Percentiles rank a stretch among this genome's conserved stretches.
phyloP scores from a whole-genome alignment of 1,140 invertebrate genomes.

The Scaptodrosophila lebanonensis region DNA sequence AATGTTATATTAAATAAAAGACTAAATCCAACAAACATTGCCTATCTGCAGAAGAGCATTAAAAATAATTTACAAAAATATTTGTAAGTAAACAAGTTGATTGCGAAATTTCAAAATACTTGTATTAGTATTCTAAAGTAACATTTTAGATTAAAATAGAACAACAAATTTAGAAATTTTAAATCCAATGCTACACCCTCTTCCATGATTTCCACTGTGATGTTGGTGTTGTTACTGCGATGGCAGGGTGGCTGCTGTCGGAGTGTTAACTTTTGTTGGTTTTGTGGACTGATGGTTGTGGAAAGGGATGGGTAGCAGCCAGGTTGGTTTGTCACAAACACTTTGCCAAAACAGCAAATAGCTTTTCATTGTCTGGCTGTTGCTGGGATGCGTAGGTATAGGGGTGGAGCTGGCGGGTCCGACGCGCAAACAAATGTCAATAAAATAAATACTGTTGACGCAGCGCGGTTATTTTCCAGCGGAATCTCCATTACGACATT shows the following conservation, averaged over 20 bases:
- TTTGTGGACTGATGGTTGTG: slow-evolving; percentile 12
- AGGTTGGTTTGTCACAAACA: slow-evolving; percentile 57
- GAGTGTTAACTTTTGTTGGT: slow-evolving; percentile 19
- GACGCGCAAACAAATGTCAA: slow-evolving; percentile 58
- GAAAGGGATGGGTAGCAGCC: not conserved
- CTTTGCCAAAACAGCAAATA: slow-evolving; percentile 56
- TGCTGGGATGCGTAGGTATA: not conserved
- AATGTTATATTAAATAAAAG: too few relatives aligned
- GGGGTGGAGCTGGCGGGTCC: not conserved
- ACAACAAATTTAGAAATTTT: too few relatives aligned
- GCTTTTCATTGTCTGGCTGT: slow-evolving; percentile 59
- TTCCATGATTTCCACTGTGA: too few relatives aligned
- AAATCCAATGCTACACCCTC: too few relatives aligned
- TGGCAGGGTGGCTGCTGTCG: slow-evolving; percentile 14
- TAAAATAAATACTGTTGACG: slow-evolving; percentile 75
- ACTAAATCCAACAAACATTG: too few relatives aligned
- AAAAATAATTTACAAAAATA: too few relatives aligned
- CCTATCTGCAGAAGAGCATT: too few relatives aligned
- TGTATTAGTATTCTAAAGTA: too few relatives aligned
- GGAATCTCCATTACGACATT: slow-evolving; percentile 71
- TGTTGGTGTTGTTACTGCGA: too few relatives aligned
- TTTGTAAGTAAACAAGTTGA: too few relatives aligned
- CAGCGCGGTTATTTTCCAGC: slow-evolving; percentile 72
- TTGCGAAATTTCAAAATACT: too few relatives aligned
- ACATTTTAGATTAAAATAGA: too few relatives aligned